Evolutionary conservation across 2,888 invertebrate genomes (phyloP).

Genomic region (Agapostemon virescens): DNA sequence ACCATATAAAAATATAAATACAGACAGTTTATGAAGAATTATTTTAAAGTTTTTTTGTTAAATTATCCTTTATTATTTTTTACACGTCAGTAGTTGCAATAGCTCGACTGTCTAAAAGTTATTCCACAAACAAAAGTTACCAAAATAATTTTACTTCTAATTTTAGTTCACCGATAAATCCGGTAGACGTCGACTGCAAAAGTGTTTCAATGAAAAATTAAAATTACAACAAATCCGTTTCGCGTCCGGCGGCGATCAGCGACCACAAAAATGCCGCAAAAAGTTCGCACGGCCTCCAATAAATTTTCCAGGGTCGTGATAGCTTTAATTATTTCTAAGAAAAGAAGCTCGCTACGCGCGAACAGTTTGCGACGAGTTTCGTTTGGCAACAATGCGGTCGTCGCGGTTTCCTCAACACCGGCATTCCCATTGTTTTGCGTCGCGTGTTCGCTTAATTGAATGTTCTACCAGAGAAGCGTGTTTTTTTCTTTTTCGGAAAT

Average conservation of each 20-base stretch:
- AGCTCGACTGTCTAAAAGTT: no score
- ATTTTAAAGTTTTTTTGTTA: no score
- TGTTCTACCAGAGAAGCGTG: slow-evolving; percentile 11
- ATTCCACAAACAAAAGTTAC: no score
- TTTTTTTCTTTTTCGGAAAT: not conserved
- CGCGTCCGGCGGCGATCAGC: no score
- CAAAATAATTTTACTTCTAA: no score
- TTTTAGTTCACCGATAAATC: not conserved
- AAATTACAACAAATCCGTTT: not conserved
- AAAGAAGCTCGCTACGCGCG: slow-evolving; percentile 4
- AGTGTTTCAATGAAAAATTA: not conserved
- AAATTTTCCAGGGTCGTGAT: not conserved
- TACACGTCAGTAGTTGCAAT: no score
- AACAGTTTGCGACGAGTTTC: slow-evolving; percentile 27
- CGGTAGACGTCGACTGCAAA: not conserved
- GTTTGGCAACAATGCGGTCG: slow-evolving; percentile 7
- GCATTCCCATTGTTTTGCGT: slow-evolving; percentile 24
- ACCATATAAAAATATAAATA: not conserved
- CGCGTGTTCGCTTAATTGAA: slow-evolving; percentile 29
- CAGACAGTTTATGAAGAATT: not conserved
- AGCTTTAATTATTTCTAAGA: slow-evolving; percentile 35
- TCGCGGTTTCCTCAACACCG: slow-evolving; percentile 18
- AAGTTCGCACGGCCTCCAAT: not conserved
- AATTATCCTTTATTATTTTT: no score
- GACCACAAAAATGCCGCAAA: not conserved